Conservation (phyloP, 2,113 vertebrate genomes). For the Pimephales promelas region DNA sequence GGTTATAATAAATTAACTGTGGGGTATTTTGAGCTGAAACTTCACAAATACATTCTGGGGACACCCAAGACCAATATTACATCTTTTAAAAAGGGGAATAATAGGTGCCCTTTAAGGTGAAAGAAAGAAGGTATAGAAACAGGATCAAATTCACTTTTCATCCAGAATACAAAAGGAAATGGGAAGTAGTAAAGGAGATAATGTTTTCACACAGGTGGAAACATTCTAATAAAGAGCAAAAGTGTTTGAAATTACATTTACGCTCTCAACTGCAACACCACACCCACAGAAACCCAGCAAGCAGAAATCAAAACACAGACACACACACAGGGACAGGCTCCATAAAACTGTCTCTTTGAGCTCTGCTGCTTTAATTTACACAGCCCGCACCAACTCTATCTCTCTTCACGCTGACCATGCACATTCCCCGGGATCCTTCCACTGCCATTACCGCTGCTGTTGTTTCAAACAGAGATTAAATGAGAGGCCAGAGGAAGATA, state of each 20-base stretch:
- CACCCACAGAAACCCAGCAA: slow-evolving; percentile 38
- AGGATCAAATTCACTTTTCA: slow-evolving; percentile 9
- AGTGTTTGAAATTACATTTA: slow-evolving; percentile 20
- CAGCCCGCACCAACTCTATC: slow-evolving; percentile 32
- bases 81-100: no score
- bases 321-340: background rate
- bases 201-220: slow-evolving; percentile 16
- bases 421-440: slow-evolving; percentile 51
- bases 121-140: slow-evolving; percentile 9
- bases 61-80: no score
- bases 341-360: slow-evolving; percentile 37
- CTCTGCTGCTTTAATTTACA: slow-evolving; percentile 44
- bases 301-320: slow-evolving; percentile 30
- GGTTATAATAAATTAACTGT: no score
- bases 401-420: slow-evolving; percentile 52
- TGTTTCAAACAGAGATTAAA: slow-evolving; percentile 59
- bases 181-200: background rate
- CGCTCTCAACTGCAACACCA: background rate
- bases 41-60: no score
- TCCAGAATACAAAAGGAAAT: background rate
- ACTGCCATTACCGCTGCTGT: slow-evolving; percentile 42
- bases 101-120: no score
- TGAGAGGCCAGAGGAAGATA: slow-evolving; percentile 57
- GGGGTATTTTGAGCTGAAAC: no score
- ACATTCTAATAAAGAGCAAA: slow-evolving; percentile 28